Evolutionary conservation across 2,797 vertebrate genomes (phyloP).

Genomic region (Chaetophractus vellerosus): DNA sequence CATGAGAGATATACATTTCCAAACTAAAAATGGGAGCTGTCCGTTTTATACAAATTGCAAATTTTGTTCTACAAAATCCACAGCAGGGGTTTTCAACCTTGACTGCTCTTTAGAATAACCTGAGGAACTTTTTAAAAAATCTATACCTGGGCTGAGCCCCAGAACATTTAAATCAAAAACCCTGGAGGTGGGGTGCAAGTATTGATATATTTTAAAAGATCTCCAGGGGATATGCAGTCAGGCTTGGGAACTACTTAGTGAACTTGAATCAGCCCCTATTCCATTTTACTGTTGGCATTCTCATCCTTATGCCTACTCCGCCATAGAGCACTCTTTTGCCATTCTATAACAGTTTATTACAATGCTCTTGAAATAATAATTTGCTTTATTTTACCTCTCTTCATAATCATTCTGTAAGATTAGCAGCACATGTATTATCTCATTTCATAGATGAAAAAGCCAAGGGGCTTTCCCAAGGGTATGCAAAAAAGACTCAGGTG

Average conservation of each 20-base stretch:
- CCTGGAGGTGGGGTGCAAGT: background rate
- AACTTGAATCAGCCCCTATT: background rate
- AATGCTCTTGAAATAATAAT: background rate
- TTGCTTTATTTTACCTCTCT: constrained; percentile 3
- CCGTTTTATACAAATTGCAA: constrained; percentile 42
- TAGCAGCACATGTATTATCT: background rate
- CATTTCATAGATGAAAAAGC: constrained; percentile 2
- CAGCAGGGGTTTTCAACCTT: background rate
- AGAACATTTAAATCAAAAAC: background rate
- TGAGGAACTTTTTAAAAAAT: background rate
- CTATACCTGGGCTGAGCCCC: background rate
- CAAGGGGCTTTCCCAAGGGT: background rate
- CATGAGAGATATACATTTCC: constrained; percentile 36
- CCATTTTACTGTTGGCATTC: background rate
- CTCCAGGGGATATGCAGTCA: background rate
- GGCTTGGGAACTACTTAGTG: background rate
- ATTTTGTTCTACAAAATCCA: constrained; percentile 48
- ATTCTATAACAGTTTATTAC: background rate
- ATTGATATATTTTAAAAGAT: background rate
- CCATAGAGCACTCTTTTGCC: background rate
- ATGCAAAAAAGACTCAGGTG: background rate
- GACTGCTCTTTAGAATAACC: background rate
- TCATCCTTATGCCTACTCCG: too few species aligned
- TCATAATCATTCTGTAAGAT: background rate
- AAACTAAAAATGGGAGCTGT: constrained; percentile 44